Percentiles rank a stretch among this genome's conserved stretches.
Conservation (phyloP, 2,113 vertebrate genomes). For the Progne subis region DNA sequence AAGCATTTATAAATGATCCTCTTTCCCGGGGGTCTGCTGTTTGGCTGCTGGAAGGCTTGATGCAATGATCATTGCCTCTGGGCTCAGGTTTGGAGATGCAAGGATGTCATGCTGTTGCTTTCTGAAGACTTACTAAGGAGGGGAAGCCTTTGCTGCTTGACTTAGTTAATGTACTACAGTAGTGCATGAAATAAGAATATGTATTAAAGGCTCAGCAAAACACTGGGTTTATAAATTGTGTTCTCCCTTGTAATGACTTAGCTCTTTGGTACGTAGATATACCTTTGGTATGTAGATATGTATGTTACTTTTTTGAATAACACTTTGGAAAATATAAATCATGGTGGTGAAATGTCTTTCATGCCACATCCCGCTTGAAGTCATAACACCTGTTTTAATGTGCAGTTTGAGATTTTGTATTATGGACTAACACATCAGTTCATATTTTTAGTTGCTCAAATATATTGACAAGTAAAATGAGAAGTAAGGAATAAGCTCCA, state of each 20-base stretch:
- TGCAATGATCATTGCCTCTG: neutral
- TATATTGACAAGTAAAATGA: neutral
- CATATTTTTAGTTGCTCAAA: neutral
- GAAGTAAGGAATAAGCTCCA: neutral
- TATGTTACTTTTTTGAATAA: neutral
- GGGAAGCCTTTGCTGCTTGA: neutral
- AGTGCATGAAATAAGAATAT: neutral
- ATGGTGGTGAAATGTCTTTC: neutral
- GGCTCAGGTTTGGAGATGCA: neutral
- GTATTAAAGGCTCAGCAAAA: neutral
- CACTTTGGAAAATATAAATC: neutral
- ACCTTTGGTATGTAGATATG: neutral
- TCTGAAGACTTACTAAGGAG: neutral
- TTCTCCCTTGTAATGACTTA: neutral
- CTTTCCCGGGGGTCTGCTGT: neutral
- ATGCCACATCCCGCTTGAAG: neutral
- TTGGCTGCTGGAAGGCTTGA: neutral
- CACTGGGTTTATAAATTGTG: neutral
- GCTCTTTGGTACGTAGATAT: neutral
- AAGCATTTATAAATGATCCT: neutral
- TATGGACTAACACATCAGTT: neutral
- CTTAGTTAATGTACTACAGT: neutral
- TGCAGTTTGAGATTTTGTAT: neutral
- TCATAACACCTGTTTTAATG: neutral
- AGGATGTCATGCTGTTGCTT: neutral